Evolutionary conservation across 2,797 vertebrate species (phyloP).

Genomic region (Setipinna tenuifilis): DNA sequence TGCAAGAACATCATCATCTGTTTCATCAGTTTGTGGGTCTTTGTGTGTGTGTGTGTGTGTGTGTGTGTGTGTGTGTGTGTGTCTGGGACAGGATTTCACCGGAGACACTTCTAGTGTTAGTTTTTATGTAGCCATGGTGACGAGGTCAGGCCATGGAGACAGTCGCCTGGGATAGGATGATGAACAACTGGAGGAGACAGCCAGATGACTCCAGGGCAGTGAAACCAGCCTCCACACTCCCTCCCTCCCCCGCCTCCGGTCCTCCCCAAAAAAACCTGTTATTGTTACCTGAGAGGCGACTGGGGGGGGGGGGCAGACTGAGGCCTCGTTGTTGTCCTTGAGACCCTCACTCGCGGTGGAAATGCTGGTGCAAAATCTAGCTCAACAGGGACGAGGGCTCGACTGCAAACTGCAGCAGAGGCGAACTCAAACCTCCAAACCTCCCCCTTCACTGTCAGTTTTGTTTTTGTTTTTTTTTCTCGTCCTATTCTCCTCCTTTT

Average conservation of each 20-base stretch:
- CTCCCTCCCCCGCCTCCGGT: slow-evolving; percentile 49
- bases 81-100: slow-evolving; percentile 43
- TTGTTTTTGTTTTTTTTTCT: slow-evolving; percentile 58
- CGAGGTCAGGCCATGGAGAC: slow-evolving; percentile 74
- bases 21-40: background rate
- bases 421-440: slow-evolving; percentile 38
- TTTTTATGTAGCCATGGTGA: slow-evolving; percentile 82
- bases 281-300: slow-evolving; percentile 15
- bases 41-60: background rate
- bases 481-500: slow-evolving; percentile 46
- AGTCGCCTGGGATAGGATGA: slow-evolving; percentile 78
- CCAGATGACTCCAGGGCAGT: slow-evolving; percentile 75
- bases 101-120: slow-evolving; percentile 59
- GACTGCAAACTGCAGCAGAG: background rate
- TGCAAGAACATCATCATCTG: background rate
- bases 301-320: background rate
- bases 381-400: background rate
- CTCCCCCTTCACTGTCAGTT: slow-evolving; percentile 45
- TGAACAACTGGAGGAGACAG: slow-evolving; percentile 80
- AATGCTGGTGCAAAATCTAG: background rate
- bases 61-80: slow-evolving; percentile 25
- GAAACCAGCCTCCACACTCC: slow-evolving; percentile 63
- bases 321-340: slow-evolving; percentile 13
- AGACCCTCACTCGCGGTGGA: background rate
- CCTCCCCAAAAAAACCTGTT: slow-evolving; percentile 33